Evolutionary conservation across 2,797 vertebrate genomes (phyloP).

Genomic region (Muraenolepis orangiensis): DNA sequence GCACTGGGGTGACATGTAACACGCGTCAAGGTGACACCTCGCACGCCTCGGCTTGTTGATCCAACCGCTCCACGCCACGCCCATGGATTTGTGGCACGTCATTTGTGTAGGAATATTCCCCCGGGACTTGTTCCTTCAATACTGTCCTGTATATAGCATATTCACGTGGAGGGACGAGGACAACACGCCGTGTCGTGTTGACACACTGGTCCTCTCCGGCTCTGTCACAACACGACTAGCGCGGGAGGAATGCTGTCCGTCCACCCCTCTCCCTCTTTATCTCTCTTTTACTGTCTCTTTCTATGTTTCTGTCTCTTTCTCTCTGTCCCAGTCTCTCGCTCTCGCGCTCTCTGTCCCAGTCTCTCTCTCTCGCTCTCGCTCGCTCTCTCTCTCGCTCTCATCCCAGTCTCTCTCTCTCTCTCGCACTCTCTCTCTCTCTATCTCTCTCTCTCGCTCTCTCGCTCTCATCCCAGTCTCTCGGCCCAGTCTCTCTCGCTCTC

Average conservation of each 20-base stretch:
- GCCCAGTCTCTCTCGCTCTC: not conserved
- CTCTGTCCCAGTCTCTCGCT: too few relatives aligned
- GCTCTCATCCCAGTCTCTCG: not conserved
- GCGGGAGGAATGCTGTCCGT: conserved; percentile 56
- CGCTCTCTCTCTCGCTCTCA: not conserved
- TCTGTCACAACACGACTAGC: conserved; percentile 66
- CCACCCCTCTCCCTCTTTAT: conserved; percentile 26
- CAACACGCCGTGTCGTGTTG: not conserved
- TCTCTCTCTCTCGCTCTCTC: not conserved
- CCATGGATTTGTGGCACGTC: too few relatives aligned
- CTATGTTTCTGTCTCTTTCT: too few relatives aligned
- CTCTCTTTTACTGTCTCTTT: too few relatives aligned
- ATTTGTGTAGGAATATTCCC: too few relatives aligned
- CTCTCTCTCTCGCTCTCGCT: too few relatives aligned
- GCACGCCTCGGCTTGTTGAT: too few relatives aligned
- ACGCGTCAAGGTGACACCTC: too few relatives aligned
- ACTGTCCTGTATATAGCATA: not conserved
- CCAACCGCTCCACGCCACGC: too few relatives aligned
- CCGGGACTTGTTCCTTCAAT: not conserved
- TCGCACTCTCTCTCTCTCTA: not conserved
- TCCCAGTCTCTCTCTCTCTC: not conserved
- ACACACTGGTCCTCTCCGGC: conserved; percentile 30
- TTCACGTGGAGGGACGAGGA: not conserved
- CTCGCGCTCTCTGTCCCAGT: too few relatives aligned
- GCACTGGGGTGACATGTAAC: too few relatives aligned